Base-by-base conservation (phyloP, 2,113 vertebrate genomes). In the Cinclus cinclus region DNA sequence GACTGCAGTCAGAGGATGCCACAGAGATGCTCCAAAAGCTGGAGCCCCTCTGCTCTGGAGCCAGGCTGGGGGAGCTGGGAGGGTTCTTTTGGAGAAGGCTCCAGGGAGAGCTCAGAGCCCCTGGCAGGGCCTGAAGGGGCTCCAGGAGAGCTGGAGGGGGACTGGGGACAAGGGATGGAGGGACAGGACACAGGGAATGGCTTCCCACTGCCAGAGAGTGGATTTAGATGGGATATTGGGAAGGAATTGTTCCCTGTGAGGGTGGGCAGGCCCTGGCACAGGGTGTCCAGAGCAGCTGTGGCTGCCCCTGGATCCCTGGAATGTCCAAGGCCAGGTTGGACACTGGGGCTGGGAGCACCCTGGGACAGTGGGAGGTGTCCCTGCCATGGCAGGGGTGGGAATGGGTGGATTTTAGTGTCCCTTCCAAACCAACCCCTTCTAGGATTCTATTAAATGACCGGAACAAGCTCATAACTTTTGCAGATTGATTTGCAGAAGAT, bases 211-310 rank as follows among this genome's bases (percentile, higher is more conserved):
- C n/a, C 41, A 55, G 23, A 55, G 47, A 11, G 46, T 21, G 46
- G 46, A 46, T 23, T 49, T 24, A 0, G 25, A 5, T 42, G 35
- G 35, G 31, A 50, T 2, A 7, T 0, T 42, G 17, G 59, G 58
- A 0, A 42, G 31, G 6, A 35, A 73, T 70, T 20, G 0, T 3
- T 53, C 6, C 5, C 33, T 68, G 14, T 0, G 11, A 69, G 18
- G 9, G 12, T 44, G 53, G 7, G 1, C 0, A 86, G 21, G 21
- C 6, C 16, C 37, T 56, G 82, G 42, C 19, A 56, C 21, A n/a
- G 19, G 12, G 6, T 67, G 17, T 31, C 17, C 62, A 86, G 63
- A 77, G 73, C 0, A 60, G 33, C 63, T 77, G 37, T 15, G 73
- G 46, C 53, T 77, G 55, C 23, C 15, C 47, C 73, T 83, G 80